Base-by-base conservation (phyloP, 2,888 invertebrate species). In the Phalera bucephala region DNA sequence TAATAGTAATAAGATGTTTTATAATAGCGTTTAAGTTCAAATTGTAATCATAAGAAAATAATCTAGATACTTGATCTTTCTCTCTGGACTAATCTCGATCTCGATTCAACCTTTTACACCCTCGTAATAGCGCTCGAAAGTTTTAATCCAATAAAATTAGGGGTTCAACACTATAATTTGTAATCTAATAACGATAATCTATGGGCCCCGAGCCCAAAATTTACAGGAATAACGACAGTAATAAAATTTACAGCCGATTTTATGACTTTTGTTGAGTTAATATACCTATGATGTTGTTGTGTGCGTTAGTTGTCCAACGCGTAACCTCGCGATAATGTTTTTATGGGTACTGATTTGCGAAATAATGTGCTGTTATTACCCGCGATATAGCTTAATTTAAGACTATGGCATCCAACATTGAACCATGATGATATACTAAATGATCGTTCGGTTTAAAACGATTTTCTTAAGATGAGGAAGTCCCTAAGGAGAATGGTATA, bases 201-300 rank as follows among this genome's bases (percentile, higher is more conserved):
- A 38, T 38, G 30, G 48, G 31, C 36, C 40, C 11, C n/a, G 13
- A 14, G n/a, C 3, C 9, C 13, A 12, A 7, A 17, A 19, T 11
- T 11, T 8, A 7, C 9, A 15, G 17, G 3, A 10, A 19, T 59
- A 55, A 52, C 53, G 57, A 54, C 43, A 46, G 47, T 55, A 52
- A 59, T 71, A 70, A 69, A 70, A 66, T 71, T 70, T 66, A 68
- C 50, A 56, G 36, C 51, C 57, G 36, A 53, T 66, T 69, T 71
- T 63, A 71, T 53, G 50, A 44, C 32, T 12, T 38, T 36, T 51
- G 58, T 70, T 66, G 69, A 69, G 51, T 61, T 54, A 44, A 52
- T 59, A 59, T 54, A 49, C 55, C 44, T 39, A 61, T 63, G 53
- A 57, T 47, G 45, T 53, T 52, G 45, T 59, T 46, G 37, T 38